A percentile compares a stretch with the other conserved stretches of the same genome.
Evolutionary conservation across 2,888 invertebrate species (phyloP).

Genomic region (Sclerodermus sp.): DNA sequence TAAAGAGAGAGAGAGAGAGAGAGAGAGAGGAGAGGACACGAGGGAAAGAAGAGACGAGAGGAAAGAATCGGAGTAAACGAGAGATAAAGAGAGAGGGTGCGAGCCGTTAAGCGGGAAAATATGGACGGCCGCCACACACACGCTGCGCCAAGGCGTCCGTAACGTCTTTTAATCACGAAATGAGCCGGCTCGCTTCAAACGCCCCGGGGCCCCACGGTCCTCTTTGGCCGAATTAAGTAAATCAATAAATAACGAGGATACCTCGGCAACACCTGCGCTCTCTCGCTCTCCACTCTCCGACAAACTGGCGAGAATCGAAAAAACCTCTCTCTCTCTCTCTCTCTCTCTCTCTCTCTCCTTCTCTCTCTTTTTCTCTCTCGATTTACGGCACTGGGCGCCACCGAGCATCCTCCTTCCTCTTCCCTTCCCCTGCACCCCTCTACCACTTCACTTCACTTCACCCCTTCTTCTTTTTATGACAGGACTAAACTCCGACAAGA

Average conservation of each 20-base stretch:
- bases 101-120: slow-evolving; percentile 3
- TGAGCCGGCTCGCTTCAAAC: slow-evolving; percentile 50
- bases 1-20: slow-evolving; percentile 1
- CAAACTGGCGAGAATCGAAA: background rate
- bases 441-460: background rate
- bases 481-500: too few species aligned
- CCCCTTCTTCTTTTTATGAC: too few species aligned
- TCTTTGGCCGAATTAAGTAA: slow-evolving; percentile 52
- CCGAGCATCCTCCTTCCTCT: slow-evolving; percentile 9
- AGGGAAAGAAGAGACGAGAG: slow-evolving; percentile 15
- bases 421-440: slow-evolving; percentile 1
- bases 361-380: background rate
- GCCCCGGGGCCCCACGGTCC: slow-evolving; percentile 33
- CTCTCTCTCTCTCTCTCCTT: slow-evolving; percentile 1
- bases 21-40: slow-evolving; percentile 3
- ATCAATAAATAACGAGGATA: slow-evolving; percentile 55
- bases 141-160: slow-evolving; percentile 33
- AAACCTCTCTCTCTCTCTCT: background rate
- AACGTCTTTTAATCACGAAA: slow-evolving; percentile 54
- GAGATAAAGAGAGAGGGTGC: slow-evolving; percentile 1
- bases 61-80: background rate
- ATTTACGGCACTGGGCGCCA: too few species aligned
- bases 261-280: slow-evolving; percentile 48
- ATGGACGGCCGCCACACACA: slow-evolving; percentile 34
- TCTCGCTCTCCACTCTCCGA: slow-evolving; percentile 24